A percentile compares a stretch with the other conserved stretches of the same genome.
Evolutionary conservation across 2,797 vertebrate species (phyloP).

Genomic region (Rhynchotus rufescens): DNA sequence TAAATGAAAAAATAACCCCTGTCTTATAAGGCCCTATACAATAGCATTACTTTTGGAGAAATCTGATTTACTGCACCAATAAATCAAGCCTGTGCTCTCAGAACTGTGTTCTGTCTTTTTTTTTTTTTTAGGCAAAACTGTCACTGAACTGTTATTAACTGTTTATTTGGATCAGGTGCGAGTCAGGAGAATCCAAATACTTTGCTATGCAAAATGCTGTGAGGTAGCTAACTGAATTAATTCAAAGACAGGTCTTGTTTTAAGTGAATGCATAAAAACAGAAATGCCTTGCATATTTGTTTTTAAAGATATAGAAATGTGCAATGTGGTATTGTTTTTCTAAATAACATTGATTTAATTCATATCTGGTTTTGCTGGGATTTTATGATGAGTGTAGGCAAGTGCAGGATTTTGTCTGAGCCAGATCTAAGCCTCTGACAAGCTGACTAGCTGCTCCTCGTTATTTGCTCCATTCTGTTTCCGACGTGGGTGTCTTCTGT

Average conservation of each 20-base stretch:
- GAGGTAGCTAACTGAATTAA: neutral
- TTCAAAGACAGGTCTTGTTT: constrained; percentile 15
- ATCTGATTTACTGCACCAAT: constrained; percentile 7
- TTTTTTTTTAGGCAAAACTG: neutral
- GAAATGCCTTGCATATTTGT: neutral
- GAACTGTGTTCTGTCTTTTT: neutral
- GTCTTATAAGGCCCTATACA: neutral
- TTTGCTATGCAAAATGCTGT: constrained; percentile 14
- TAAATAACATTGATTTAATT: neutral
- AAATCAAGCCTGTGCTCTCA: constrained; percentile 5
- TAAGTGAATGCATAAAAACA: neutral
- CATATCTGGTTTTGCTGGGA: neutral
- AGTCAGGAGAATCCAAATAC: neutral
- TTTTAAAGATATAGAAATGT: neutral
- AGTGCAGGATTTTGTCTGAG: neutral
- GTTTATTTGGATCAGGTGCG: neutral
- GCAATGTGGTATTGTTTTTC: neutral
- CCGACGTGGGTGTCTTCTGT: neutral
- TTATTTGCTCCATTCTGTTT: neutral
- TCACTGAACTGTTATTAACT: constrained; percentile 2
- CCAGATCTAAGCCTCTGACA: constrained; percentile 15
- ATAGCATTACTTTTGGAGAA: neutral
- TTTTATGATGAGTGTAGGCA: neutral
- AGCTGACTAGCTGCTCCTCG: constrained; percentile 10
- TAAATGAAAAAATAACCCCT: neutral